Conservation (phyloP, 35 echinoderm and acorn worm species). For the Lytechinus pictus region DNA sequence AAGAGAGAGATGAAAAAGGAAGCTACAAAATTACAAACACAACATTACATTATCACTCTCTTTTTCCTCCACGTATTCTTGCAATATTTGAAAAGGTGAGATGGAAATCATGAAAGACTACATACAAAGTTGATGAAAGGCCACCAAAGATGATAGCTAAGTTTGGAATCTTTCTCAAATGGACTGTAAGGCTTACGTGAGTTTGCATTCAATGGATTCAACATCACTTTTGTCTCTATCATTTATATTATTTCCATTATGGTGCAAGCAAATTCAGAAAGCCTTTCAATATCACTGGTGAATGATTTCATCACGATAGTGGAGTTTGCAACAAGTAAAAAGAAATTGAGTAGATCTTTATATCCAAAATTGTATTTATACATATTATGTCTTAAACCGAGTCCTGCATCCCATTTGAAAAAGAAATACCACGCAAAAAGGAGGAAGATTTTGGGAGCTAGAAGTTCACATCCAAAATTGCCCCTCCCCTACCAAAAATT, state of each 20-base stretch:
- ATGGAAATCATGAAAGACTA: slow-evolving; percentile 50
- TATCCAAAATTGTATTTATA: neutral
- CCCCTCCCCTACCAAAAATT: too few relatives aligned
- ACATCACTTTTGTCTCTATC: neutral
- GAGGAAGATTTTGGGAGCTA: too few relatives aligned
- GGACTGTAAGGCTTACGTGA: neutral
- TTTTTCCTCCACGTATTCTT: neutral
- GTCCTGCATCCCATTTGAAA: neutral
- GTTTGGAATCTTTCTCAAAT: neutral
- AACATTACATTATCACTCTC: neutral
- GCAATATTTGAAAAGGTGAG: neutral
- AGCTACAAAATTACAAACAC: slow-evolving; percentile 40
- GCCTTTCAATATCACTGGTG: neutral
- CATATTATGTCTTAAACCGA: neutral
- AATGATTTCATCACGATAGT: neutral
- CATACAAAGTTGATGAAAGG: slow-evolving; percentile 14
- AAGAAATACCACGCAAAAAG: too few relatives aligned
- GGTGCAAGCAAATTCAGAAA: neutral
- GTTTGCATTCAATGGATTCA: neutral
- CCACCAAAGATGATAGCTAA: neutral
- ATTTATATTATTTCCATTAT: neutral
- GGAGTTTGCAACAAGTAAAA: neutral
- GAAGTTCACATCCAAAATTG: too few relatives aligned
- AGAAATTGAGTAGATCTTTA: neutral
- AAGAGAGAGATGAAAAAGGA: slow-evolving; percentile 50